Conservation (phyloP, 92 coral and sea anemone species). For the Siderastrea siderea region DNA sequence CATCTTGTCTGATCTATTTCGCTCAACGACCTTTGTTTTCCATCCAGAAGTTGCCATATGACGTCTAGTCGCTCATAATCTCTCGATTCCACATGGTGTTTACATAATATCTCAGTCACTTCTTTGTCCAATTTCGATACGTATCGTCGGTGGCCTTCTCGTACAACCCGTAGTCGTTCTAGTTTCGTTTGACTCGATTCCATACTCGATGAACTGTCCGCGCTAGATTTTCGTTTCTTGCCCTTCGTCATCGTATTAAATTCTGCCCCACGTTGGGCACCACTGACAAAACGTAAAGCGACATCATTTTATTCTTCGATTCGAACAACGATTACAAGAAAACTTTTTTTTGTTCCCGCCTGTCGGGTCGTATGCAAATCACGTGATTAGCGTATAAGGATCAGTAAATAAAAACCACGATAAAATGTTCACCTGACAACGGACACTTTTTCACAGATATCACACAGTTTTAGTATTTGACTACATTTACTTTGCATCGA, state of each 20-base stretch:
- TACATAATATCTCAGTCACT: conserved; percentile 17
- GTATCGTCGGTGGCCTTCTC: conserved; percentile 2
- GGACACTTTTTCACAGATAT: too few species aligned
- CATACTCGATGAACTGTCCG: background rate
- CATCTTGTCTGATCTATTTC: conserved; percentile 36
- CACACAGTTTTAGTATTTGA: too few species aligned
- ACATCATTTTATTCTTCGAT: too few species aligned
- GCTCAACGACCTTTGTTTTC: background rate
- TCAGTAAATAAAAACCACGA: too few species aligned
- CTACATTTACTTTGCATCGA: too few species aligned
- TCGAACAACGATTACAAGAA: too few species aligned
- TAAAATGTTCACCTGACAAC: too few species aligned
- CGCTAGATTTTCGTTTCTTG: background rate
- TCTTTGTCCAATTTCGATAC: conserved; percentile 18
- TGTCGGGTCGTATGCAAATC: too few species aligned
- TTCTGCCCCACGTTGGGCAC: conserved; percentile 29
- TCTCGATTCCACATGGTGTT: background rate
- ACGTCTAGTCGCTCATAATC: conserved; percentile 6
- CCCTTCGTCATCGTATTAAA: background rate
- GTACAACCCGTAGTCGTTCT: conserved; percentile 15
- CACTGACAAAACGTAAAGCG: background rate
- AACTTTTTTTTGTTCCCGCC: too few species aligned
- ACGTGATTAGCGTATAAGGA: too few species aligned
- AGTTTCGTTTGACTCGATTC: background rate
- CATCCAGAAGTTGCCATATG: conserved; percentile 8